Evolutionary conservation across 2,113 vertebrate genomes (phyloP).

Genomic region (Catharus fuscescens): DNA sequence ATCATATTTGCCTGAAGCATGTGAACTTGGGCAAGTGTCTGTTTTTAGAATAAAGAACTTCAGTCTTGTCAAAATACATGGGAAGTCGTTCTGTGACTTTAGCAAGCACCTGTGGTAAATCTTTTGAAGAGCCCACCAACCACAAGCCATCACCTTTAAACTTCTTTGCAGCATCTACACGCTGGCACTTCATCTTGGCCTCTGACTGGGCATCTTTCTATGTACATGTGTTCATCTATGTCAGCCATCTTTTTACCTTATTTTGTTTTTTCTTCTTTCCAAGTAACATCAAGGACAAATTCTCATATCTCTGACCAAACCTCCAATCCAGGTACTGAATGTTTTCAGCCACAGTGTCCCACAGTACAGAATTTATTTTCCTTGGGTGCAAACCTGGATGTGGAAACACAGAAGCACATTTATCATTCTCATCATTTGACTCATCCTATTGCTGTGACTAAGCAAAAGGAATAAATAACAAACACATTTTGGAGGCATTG

Average conservation of each 20-base stretch:
- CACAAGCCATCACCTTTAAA: neutral
- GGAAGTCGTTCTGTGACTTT: accelerated
- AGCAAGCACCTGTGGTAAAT: neutral
- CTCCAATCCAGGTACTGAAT: accelerated
- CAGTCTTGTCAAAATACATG: neutral
- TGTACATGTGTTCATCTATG: neutral
- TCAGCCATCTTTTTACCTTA: neutral
- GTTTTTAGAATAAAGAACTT: neutral
- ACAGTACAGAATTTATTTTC: neutral
- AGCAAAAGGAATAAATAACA: neutral
- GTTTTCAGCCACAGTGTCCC: neutral
- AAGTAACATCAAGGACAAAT: neutral
- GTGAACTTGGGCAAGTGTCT: neutral
- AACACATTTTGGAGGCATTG: neutral
- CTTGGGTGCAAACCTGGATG: neutral
- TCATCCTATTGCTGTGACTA: neutral
- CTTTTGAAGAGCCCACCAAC: neutral
- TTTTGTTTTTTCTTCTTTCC: neutral
- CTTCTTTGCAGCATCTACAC: neutral
- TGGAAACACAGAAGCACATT: neutral
- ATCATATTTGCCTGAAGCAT: neutral
- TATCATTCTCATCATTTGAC: neutral
- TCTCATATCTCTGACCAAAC: neutral
- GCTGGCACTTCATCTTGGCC: neutral
- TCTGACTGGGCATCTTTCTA: neutral